Base-by-base conservation (phyloP, 1,140 invertebrate species). In the Drosophila chauvacae region DNA sequence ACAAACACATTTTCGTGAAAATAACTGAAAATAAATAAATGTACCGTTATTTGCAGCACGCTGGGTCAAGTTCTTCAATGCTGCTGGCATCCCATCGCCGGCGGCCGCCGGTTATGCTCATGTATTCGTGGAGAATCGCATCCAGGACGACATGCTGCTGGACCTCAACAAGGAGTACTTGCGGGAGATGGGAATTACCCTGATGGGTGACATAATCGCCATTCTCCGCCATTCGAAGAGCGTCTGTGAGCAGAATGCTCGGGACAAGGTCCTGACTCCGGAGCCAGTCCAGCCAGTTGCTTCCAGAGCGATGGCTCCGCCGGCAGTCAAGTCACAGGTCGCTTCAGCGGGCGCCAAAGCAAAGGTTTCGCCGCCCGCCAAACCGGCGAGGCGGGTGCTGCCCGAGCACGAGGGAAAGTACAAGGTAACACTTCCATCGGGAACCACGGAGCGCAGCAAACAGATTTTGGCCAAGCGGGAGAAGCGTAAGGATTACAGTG, bases 91-190 rank as follows among this genome's bases (percentile, higher is more conserved):
- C 69, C 96, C 96, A 7, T 93, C 95, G 4, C 94, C 95, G 39
- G 95, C 95, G 56, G 94, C 96, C 16, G 96, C 95, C 2, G 95
- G 95, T 47, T 97, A 97, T 93, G 96, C 97, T 0, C 93, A 96
- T 30, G 95, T 95, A n/a, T 97, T 97, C 91, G 95, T 95, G 5
- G 96, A 97, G 78, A 97, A 97, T 92, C 94, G 96, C 56, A 97
- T 97, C 37, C 95, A 95, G 82, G 94, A 94, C 78, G 95, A 97
- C 81, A 97, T 97, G 97, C 88, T 97, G 26, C 88, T 95, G 48
- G 97, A 97, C 91, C 93, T 97, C 3, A 96, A 95, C 70, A 97
- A 97, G 90, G 96, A 97, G 85, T 96, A 96, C 86, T 93, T 97
- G 9, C 94, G 94, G 69, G 96, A 97, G 80, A 97, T 97, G 96